phyloP scores from a whole-genome alignment of 2,888 invertebrate genomes.

The Tetragonisca angustula region DNA sequence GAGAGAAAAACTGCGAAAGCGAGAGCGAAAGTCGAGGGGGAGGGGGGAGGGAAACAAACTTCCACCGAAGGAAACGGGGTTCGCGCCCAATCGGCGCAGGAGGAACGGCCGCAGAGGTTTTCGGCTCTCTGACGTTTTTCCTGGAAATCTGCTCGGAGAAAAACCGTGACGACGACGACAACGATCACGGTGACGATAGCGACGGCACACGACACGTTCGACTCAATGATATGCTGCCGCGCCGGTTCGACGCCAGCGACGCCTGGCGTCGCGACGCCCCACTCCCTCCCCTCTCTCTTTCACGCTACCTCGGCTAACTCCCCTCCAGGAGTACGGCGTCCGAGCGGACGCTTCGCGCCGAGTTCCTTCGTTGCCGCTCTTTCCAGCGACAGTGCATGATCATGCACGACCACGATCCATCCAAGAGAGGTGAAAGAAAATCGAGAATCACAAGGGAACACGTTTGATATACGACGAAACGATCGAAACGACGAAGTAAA shows the following conservation, averaged over 20 bases:
- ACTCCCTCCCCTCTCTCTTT: constrained; percentile 46
- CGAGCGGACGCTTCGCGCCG: not conserved
- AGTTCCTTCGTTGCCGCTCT: not conserved
- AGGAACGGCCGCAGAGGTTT: not conserved
- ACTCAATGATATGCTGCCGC: constrained; percentile 70
- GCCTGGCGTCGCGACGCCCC: constrained; percentile 72
- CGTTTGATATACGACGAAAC: not conserved
- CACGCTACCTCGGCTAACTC: not conserved
- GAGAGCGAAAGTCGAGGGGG: no score
- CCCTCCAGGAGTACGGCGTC: constrained; percentile 23
- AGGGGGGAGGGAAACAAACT: no score
- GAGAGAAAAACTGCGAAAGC: not conserved
- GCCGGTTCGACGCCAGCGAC: constrained; percentile 72
- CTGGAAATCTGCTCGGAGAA: not conserved
- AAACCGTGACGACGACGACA: constrained; percentile 36
- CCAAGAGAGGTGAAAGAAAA: not conserved
- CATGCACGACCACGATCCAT: constrained; percentile 7
- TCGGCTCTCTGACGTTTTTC: not conserved
- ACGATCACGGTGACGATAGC: constrained; percentile 52
- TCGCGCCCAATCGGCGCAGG: no score
- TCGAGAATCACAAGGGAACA: not conserved
- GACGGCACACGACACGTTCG: constrained; percentile 67
- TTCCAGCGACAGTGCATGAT: no score
- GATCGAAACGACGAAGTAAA: not conserved
- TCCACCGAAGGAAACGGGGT: no score